Percentiles rank a stretch among this genome's conserved stretches.
These are phyloP conservation scores for Drosophila suzukii DNA, from an alignment of 1,140 invertebrate species.

Conservation along the genomic window DNA sequence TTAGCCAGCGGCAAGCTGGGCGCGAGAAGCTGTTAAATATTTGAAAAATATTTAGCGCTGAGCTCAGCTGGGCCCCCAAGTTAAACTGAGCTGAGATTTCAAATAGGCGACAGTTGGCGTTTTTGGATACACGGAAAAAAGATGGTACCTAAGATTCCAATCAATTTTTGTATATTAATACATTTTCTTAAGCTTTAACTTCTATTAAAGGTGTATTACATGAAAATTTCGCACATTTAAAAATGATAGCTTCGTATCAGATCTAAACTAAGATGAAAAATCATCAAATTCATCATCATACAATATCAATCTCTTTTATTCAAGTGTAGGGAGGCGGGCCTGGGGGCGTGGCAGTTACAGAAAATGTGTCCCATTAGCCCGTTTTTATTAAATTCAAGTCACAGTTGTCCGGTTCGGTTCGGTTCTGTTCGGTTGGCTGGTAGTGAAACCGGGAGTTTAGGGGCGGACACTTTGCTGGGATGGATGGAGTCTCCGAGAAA, in stretches of 20 bases:
- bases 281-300: neutral
- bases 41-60: conserved; percentile 71
- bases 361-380: conserved; percentile 73
- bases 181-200: no score
- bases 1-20: conserved; percentile 42
- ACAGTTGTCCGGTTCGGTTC: conserved; percentile 65
- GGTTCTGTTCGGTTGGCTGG: conserved; percentile 31
- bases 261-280: neutral
- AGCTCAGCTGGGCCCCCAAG: conserved; percentile 44
- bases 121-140: neutral
- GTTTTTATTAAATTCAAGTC: conserved; percentile 78
- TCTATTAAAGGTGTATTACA: no score
- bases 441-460: neutral
- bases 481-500: conserved; percentile 61
- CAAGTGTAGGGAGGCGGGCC: neutral
- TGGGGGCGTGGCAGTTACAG: conserved; percentile 40
- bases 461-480: conserved; percentile 16
- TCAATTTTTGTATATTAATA: no score
- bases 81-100: conserved; percentile 23
- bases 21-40: conserved; percentile 68
- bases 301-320: conserved; percentile 1
- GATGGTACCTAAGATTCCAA: no score
- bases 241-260: neutral
- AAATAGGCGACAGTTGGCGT: conserved; percentile 40
- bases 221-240: neutral